phyloP scores from a whole-genome alignment of 2,797 vertebrate species.

The Pitangus sulphuratus region DNA sequence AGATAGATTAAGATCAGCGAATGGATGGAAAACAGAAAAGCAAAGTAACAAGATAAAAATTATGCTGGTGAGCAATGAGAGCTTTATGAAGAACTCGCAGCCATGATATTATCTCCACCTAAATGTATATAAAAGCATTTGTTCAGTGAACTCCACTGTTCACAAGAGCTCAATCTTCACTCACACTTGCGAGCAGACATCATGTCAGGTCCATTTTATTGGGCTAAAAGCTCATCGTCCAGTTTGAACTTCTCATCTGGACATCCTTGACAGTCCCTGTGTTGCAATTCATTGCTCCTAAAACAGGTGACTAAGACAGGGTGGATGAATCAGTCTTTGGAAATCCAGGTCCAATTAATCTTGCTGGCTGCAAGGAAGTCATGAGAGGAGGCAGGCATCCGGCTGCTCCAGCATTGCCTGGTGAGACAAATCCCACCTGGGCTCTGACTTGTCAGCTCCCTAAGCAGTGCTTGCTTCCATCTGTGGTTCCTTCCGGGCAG shows the following conservation, averaged over 20 bases:
- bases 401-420: not conserved
- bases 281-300: not conserved
- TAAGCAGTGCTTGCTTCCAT: not conserved
- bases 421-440: conserved; percentile 33
- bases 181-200: not conserved
- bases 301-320: conserved; percentile 3
- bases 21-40: not conserved
- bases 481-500: conserved; percentile 17
- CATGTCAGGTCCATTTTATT: not conserved
- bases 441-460: conserved; percentile 4
- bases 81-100: not conserved
- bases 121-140: not conserved
- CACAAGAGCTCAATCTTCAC: not conserved
- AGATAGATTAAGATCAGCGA: not conserved
- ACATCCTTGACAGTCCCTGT: not conserved
- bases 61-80: not conserved
- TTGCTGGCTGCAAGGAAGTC: not conserved
- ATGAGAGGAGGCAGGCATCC: not conserved
- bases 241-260: not conserved
- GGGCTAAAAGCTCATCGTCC: not conserved
- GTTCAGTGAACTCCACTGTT: not conserved
- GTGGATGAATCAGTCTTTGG: not conserved
- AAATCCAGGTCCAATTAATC: not conserved
- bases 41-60: not conserved
- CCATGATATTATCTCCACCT: not conserved